Evolutionary conservation across 2,797 vertebrate species (phyloP).

Genomic region (Cynopterus sphinx): DNA sequence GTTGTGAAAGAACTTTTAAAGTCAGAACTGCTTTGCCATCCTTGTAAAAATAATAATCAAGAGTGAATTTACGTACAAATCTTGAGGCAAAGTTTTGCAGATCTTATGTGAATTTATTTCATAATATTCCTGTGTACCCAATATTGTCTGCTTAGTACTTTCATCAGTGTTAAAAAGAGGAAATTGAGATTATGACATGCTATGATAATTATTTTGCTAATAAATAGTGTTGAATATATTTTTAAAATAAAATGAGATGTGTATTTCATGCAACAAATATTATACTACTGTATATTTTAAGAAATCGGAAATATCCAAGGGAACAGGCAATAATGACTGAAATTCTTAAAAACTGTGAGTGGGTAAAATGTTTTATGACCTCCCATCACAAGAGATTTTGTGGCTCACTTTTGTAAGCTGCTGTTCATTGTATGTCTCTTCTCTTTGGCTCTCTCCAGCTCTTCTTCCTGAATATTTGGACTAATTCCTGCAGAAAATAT

Average conservation of each 20-base stretch:
- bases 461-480: slow-evolving; percentile 46
- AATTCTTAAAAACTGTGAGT: neutral
- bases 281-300: neutral
- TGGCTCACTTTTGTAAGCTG: neutral
- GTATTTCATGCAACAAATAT: neutral
- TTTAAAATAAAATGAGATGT: neutral
- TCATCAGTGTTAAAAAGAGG: neutral
- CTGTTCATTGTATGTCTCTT: neutral
- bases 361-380: neutral
- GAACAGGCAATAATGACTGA: neutral
- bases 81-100: slow-evolving; percentile 13
- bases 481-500: slow-evolving; percentile 9
- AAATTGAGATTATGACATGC: neutral
- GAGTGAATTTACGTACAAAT: neutral
- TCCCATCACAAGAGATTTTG: neutral
- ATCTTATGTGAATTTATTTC: neutral
- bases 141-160: neutral
- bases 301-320: neutral
- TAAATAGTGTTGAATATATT: neutral
- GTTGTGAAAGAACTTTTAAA: neutral
- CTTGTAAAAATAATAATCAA: neutral
- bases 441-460: neutral
- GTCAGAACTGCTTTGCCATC: neutral
- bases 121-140: neutral
- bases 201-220: slow-evolving; percentile 26